Base-by-base conservation (phyloP, 2,113 vertebrate genomes). In the Elanoides forficatus region DNA sequence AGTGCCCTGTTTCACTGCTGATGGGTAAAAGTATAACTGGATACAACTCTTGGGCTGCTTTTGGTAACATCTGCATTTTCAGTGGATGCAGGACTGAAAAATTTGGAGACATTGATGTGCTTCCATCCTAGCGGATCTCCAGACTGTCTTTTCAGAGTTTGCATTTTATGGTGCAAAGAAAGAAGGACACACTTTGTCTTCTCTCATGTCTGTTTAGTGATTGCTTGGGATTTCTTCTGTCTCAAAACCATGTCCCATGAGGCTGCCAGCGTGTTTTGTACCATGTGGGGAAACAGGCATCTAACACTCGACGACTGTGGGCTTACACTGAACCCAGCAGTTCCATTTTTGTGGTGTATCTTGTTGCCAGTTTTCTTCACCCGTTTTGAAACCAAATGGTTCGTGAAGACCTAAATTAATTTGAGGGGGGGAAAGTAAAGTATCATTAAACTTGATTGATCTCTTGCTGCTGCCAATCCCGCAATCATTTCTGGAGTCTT, bases 371-470 rank as follows among this genome's bases (percentile, higher is more conserved):
- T 8, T 96, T 82, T 53, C 89, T 90, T 93, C 93, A 83, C 78
- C 81, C 79, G 0, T 60, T 93, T 82, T 84, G 93, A 96, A 87
- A 70, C 16, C 91, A 80, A 95, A 94, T 85, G 67, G 74, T 7
- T 97, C 10, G 1, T 94, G 71, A 90, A 95, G 87, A 58, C 38
- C 78, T 90, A 60, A 93, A 97, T 97, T 95, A 94, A 94, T 97
- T 94, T 42, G 59, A 12, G 56, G 62, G 23, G 32, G 58, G 58
- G 32, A 6, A 73, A 23, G 67, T 59, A 12, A 95, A 88, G 84
- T 86, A 40, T 92, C 84, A 15, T 95, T 93, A 88, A 94, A 68
- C 1, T 15, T 90, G 94, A 96, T 90, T 56, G 76, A 95, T 95
- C 81, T 81, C 72, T 43, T 0, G 58, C 74, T 59, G 91, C 67